Evolutionary conservation across 2,888 invertebrate species (phyloP), one percentile per base, ranked within the genome.

Genomic region (Andrena haemorrhoa): DNA sequence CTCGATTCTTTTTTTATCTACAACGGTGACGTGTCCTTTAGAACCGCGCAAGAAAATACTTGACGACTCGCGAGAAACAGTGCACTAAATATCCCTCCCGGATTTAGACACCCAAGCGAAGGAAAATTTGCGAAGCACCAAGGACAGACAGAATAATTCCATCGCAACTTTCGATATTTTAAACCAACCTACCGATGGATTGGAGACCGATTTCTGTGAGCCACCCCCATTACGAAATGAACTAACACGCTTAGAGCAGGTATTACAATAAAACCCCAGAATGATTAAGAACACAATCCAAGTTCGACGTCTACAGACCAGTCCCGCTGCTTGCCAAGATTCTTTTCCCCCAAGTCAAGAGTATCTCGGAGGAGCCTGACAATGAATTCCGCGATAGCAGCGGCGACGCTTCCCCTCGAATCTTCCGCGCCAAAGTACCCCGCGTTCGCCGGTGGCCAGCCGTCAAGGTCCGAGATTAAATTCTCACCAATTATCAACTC

Each of bases 401-500:
- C 23, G 3, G 56, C 56, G 23, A 23, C 56, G 26, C 26, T 56
- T 26, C 23, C 56, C 56, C 23, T 20, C 33, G 71, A 56, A 71
- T 64, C 26, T 63, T 33, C 56, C 69, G n/a, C 58, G 7, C 72
- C 33, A 60, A 10, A 31, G 58, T 23, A 20, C 5, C n/a, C 49
- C 6, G 20, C 56, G 2, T 12, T 20, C 2, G 10, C 0, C 6
- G 20, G 6, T 4, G 12, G 1, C n/a, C n/a, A 41, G 33, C 23
- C 35, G 12, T 61, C 79, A 63, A 31, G 53, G 79, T 63, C 71
- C 68, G 56, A 79, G 73, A 72, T 69, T 69, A 74, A 73, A 81
- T 81, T 74, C 74, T 35, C 69, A 58, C 51, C 76, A 81, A 81
- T 81, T 81, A 81, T 81, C 74, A 81, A 81, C 76, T 82, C 75